Evolutionary conservation across 2,113 vertebrate species (phyloP).

Genomic region (Centropus bengalensis): DNA sequence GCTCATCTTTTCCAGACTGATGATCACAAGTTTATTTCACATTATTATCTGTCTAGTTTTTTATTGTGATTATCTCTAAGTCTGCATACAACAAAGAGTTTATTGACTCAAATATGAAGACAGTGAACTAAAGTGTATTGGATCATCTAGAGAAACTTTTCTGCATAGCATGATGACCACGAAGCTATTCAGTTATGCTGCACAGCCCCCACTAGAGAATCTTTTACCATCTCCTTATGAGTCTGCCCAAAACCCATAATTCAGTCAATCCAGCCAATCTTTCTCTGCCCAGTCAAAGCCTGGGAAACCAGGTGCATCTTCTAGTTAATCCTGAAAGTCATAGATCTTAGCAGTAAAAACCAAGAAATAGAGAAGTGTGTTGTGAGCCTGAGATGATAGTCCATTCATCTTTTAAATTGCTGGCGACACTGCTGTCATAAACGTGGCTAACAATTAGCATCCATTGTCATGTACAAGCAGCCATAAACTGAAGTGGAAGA

Average conservation of each 20-base stretch:
- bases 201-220: background rate
- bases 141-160: background rate
- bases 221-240: background rate
- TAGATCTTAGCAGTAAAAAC: background rate
- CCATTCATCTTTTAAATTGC: background rate
- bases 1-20: background rate
- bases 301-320: constrained; percentile 38
- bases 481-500: constrained; percentile 25
- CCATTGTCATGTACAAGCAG: constrained; percentile 12
- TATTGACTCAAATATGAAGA: background rate
- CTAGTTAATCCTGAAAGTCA: background rate
- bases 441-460: background rate
- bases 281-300: background rate
- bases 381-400: background rate
- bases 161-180: background rate
- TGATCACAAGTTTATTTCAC: background rate
- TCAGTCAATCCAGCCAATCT: background rate
- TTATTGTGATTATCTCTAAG: background rate
- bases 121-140: background rate
- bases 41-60: background rate
- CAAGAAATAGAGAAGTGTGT: background rate
- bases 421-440: constrained; percentile 1
- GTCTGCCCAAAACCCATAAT: background rate
- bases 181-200: background rate
- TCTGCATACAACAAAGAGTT: background rate